These are phyloP conservation scores for Mamestra brassicae DNA, from an alignment of 2,888 invertebrate species.

Conservation along the genomic window DNA sequence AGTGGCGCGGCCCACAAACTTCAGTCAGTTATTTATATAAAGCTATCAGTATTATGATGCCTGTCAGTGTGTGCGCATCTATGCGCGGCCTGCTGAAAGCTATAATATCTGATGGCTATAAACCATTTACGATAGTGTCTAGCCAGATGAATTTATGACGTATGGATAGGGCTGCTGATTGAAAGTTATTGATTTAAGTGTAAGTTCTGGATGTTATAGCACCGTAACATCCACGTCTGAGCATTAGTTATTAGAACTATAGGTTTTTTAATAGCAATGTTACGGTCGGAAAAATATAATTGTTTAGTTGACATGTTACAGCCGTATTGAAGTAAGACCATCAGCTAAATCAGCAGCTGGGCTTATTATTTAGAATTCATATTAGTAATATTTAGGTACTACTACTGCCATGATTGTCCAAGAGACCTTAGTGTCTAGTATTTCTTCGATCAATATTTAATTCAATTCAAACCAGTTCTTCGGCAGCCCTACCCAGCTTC, in stretches of 20 bases:
- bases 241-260: not conserved
- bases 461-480: not conserved
- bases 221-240: no score
- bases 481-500: conserved; percentile 52
- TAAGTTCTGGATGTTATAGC: not conserved
- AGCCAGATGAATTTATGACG: conserved; percentile 78
- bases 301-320: no score
- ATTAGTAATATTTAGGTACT: no score
- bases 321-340: no score
- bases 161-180: conserved; percentile 60
- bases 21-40: conserved; percentile 53
- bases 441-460: not conserved
- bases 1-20: conserved; percentile 33
- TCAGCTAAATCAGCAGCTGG: no score
- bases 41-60: conserved; percentile 58
- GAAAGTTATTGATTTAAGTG: conserved; percentile 52
- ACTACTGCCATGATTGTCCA: no score
- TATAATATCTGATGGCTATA: conserved; percentile 79
- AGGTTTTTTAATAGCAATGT: not conserved
- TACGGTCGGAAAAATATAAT: no score
- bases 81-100: conserved; percentile 70
- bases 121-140: conserved; percentile 83
- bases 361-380: not conserved
- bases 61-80: conserved; percentile 61
- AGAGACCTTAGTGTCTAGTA: no score